Evolutionary conservation across 2,888 invertebrate species (phyloP), one percentile per base, ranked within the genome.

Genomic region (Drosophila emarginata): DNA sequence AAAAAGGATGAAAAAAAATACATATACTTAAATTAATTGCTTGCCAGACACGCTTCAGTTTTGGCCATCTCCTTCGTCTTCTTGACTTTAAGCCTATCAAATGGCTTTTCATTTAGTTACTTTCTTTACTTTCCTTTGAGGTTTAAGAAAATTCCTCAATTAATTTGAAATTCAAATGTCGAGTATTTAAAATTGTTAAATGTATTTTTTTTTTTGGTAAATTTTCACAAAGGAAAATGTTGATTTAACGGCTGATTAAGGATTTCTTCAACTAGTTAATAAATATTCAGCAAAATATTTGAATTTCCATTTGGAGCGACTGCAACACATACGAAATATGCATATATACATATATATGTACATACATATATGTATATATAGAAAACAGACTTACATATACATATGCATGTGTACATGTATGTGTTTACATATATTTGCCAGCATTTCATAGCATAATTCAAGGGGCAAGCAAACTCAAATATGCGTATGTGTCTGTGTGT

Each of bases 21-120:
- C 84, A 78, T 69, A 71, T 74, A 76, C 84, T 70, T 61, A 76
- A 84, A 87, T 79, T 84, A 83, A 83, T 78, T 79, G 79, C 79
- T 59, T 57, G 61, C 66, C 62, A 56, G n/a, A 45, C 7, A 18
- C 9, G 7, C 21, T 12, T 52, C 69, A 62, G 40, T 61, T 58
- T 62, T 67, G 36, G 60, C 14, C 67, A 1, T 15, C 2, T 18
- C 5, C 12, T 45, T 11, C 7, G 23, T 28, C 52, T 21, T 37
- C 64, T 63, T 32, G 28, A 15, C 67, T 37, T 45, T 67, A 54
- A 36, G 54, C 54, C 12, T 54, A 36, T 54, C 5, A 36, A 36
- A 54, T 54, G 36, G 32, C 53, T 54, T 36, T 54, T 45, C 45
- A 45, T 12, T 45, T 21, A 12, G 1, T 21, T 45, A 45, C 21